A percentile compares a stretch with the other conserved stretches of the same genome.
Conservation (phyloP, 1,140 invertebrate genomes). For the Drosophila lini region DNA sequence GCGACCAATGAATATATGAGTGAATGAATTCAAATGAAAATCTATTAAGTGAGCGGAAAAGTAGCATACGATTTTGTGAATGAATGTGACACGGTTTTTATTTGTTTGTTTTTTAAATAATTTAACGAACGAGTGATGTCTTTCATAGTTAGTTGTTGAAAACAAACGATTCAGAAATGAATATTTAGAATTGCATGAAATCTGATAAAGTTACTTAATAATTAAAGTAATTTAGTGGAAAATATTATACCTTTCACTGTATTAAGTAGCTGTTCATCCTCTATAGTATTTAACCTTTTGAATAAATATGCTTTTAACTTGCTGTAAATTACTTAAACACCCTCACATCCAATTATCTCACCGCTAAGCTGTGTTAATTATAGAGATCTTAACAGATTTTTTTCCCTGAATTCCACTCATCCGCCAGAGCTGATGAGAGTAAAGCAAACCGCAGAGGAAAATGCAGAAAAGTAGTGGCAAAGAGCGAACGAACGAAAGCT, state of each 20-base stretch:
- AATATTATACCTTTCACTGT: not conserved
- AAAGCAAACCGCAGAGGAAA: conserved; percentile 31
- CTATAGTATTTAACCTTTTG: conserved; percentile 1
- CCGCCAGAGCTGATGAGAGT: conserved; percentile 39
- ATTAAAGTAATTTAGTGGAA: not conserved
- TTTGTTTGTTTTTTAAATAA: not conserved
- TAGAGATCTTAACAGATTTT: conserved; percentile 40
- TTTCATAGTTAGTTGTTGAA: not conserved
- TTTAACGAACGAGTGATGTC: not conserved
- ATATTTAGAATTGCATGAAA: not conserved
- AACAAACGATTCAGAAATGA: not conserved
- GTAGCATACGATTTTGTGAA: conserved; percentile 3
- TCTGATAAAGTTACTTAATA: too few species aligned
- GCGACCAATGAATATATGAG: conserved; percentile 34
- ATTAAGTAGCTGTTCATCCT: not conserved
- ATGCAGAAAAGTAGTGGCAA: conserved; percentile 18
- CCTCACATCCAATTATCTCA: conserved; percentile 34
- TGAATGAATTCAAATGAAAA: conserved; percentile 32
- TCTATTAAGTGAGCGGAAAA: conserved; percentile 37
- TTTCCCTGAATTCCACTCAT: conserved; percentile 26
- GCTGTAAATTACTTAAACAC: conserved; percentile 32
- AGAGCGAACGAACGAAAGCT: conserved; percentile 19
- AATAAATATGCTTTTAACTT: conserved; percentile 25
- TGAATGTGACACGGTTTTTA: conserved; percentile 10
- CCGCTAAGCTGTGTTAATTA: conserved; percentile 61